These are phyloP conservation scores for Eupithecia exiguata DNA, from an alignment of 2,888 invertebrate species.

Conservation along the genomic window DNA sequence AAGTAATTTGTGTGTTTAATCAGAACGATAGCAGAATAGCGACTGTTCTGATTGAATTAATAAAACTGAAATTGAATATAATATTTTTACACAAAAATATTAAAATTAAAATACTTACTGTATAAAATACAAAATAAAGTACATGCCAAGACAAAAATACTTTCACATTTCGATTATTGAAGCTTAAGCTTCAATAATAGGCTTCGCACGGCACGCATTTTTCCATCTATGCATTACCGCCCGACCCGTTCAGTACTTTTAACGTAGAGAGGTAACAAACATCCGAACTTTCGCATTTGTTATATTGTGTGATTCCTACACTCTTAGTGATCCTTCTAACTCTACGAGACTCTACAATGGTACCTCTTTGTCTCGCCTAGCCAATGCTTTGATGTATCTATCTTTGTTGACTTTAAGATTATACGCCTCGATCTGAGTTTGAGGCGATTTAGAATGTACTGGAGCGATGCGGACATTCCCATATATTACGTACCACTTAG, in stretches of 20 bases:
- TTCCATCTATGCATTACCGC: no score
- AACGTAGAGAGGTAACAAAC: background rate
- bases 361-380: background rate
- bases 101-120: no score
- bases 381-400: constrained; percentile 23
- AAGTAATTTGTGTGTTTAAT: background rate
- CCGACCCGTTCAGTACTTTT: no score
- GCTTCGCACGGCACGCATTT: no score
- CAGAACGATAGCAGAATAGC: background rate
- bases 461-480: background rate
- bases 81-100: no score
- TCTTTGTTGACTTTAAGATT: constrained; percentile 39
- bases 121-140: background rate
- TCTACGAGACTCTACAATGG: background rate
- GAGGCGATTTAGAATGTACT: constrained; percentile 10
- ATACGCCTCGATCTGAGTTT: constrained; percentile 22
- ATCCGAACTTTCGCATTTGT: background rate
- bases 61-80: no score
- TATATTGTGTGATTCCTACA: background rate
- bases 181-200: no score
- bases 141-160: background rate
- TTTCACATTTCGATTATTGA: no score
- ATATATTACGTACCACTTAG: background rate
- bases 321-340: background rate
- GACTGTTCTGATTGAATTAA: background rate